Percentiles rank a stretch among this genome's conserved stretches.
phyloP scores from a whole-genome alignment of 2,797 vertebrate genomes.

The Poeciliopsis gracilis region DNA sequence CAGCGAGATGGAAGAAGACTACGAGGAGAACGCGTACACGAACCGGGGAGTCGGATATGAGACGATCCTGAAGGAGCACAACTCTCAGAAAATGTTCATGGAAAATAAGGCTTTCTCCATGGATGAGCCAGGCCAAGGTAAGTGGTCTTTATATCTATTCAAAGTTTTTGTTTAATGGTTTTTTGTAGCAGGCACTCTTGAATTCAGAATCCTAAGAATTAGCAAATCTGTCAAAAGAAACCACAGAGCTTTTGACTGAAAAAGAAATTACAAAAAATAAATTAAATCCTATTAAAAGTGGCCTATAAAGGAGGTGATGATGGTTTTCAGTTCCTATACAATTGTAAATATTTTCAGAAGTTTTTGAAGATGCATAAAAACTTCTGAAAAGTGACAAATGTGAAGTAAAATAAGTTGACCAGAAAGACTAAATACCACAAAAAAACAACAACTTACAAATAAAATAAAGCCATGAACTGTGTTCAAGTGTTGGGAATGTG shows the following conservation, averaged over 20 bases:
- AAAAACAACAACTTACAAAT: neutral
- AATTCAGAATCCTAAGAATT: neutral
- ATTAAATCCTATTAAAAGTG: neutral
- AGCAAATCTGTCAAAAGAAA: neutral
- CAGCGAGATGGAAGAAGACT: constrained; percentile 70
- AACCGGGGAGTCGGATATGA: constrained; percentile 89
- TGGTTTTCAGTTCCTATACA: neutral
- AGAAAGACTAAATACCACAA: neutral
- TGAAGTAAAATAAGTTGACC: neutral
- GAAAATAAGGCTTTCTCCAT: constrained; percentile 97
- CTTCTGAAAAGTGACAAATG: neutral
- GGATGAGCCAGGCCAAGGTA: constrained; percentile 91
- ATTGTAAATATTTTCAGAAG: neutral
- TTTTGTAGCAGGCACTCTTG: neutral
- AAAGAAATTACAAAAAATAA: neutral
- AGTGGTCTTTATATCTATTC: constrained; percentile 4
- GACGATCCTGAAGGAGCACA: constrained; percentile 93
- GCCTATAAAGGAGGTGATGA: neutral
- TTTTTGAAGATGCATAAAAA: neutral
- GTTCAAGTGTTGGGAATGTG: neutral
- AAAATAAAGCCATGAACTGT: neutral
- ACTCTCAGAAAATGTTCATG: constrained; percentile 88
- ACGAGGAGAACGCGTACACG: constrained; percentile 81
- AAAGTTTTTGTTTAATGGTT: neutral
- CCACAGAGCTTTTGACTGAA: neutral